Base-by-base conservation (phyloP, 2,797 vertebrate genomes). In the Cuniculus paca region DNA sequence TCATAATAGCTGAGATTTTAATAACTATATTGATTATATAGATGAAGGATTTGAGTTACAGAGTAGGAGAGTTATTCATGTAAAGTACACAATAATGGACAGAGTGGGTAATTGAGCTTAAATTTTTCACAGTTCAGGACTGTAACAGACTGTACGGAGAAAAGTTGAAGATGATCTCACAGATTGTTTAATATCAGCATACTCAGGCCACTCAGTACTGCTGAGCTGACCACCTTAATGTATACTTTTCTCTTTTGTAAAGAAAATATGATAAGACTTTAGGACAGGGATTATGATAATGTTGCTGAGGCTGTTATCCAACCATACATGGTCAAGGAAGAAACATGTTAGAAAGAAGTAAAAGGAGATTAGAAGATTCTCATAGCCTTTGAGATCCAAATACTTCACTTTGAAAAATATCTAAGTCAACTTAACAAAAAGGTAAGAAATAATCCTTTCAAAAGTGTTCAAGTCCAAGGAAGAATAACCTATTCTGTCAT, bases 351-450 rank as follows among this genome's bases (percentile, higher is more conserved):
- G 42, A 52, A 86, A 75, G 13, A 39, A 95, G 60, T 28, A 50
- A 75, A 83, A 34, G 14, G 24, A 24, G 70, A 93, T 94, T 26
- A 94, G 92, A 97, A 77, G 22, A 45, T 88, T 86, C 5, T 42
- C 11, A 4, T 42, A 68, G 70, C 28, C 56, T 95, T 93, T 88
- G 26, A 87, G 65, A 95, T 78, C 16, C 17, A 78, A 96, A 93
- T 28, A 82, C 10, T 78, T 68, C 28, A 94, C 88, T 97, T 94
- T 93, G 83, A 97, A 96, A 97, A 95, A 82, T 84, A 90, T 84
- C 60, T 74, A 85, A 94, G 92, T 94, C 56, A 80, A 65, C 75
- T 96, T 93, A 94, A 91, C 19, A 65, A 78, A 85, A 94, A 85
- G n/a, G 34, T 72, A 96, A 96, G 83, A 74, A 87, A 83, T 60